Evolutionary conservation across 2,113 vertebrate species (phyloP), one percentile per base, ranked within the genome.

Genomic region (Uropsilus gracilis): DNA sequence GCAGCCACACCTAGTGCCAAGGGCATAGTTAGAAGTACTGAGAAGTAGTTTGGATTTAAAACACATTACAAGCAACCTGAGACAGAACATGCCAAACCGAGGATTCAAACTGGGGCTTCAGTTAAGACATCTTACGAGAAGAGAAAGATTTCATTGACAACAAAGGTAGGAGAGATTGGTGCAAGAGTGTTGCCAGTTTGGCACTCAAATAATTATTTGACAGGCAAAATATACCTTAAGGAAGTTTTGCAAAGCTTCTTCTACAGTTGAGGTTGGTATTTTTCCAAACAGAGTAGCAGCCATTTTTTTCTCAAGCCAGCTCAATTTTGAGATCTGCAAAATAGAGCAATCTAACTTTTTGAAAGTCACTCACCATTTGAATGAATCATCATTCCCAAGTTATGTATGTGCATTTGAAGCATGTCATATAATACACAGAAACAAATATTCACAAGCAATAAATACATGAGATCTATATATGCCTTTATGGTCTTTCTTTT

Each of bases 261-360:
- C 98, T 75, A 99, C 75, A 28, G 99, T 99, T 93, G 99, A 98
- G 90, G 98, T 99, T n/a, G 99, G 99, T 95, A 99, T 98, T 89
- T 99, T 98, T 85, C 98, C 99, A 98, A 99, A 99, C 42, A 99
- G 97, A 89, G 99, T 98, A 93, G 99, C 90, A 87, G 99, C 99
- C 88, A 99, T 99, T 97, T 99, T 99, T 96, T 99, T 99, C 97
- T 99, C 99, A 94, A 99, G 97, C 99, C 99, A 99, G 10, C 99
- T 99, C 86, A 99, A 98, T 97, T 99, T 99, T 85, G 99, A 98
- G 64, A 99, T 98, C 99, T 99, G 97, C 22, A 97, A 97, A 72
- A 89, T 0, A 96, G 63, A 95, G 86, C 0, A 88, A 73, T 6
- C 84, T n/a, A 44, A 86, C n/a, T 46, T 20, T 95, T 86, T 69